A percentile compares a stretch with the other conserved stretches of the same genome.
Conservation (phyloP, 1,140 invertebrate species). For the Copidosoma floridanum region DNA sequence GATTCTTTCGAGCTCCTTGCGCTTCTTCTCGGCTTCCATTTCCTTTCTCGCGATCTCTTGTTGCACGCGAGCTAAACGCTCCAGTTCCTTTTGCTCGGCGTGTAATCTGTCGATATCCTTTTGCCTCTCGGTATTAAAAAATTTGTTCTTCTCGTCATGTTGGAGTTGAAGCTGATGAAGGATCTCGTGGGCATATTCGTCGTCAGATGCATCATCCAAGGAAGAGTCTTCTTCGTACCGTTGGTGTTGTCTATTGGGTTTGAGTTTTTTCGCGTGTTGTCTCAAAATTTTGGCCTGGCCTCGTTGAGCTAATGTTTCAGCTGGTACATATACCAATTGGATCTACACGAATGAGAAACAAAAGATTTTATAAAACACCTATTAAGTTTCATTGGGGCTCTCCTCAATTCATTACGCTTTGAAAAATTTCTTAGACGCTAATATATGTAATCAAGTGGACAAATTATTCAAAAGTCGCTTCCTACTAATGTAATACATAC, state of each 20-base stretch:
- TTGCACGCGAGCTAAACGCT: conserved; percentile 44
- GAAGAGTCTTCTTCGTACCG: conserved; percentile 43
- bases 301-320: conserved; percentile 69
- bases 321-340: conserved; percentile 75
- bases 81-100: conserved; percentile 45
- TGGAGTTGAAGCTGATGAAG: conserved; percentile 53
- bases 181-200: conserved; percentile 50
- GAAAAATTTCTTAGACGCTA: too few relatives aligned
- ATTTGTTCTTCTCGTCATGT: conserved; percentile 45
- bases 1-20: conserved; percentile 44
- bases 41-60: conserved; percentile 41
- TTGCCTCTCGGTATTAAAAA: conserved; percentile 40
- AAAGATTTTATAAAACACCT: too few relatives aligned
- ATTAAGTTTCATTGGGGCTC: too few relatives aligned
- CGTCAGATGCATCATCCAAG: conserved; percentile 32
- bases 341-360: conserved; percentile 59
- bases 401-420: too few relatives aligned
- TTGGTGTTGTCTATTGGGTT: conserved; percentile 51
- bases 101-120: conserved; percentile 45
- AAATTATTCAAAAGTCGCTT: too few relatives aligned
- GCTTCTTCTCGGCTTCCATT: conserved; percentile 47
- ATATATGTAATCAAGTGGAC: too few relatives aligned
- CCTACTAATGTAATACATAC: too few relatives aligned
- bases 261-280: conserved; percentile 33
- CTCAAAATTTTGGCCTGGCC: conserved; percentile 44